A percentile compares a stretch with the other conserved stretches of the same genome.
Evolutionary conservation across 2,888 invertebrate genomes (phyloP).

Genomic region (Pandemis corylana): DNA sequence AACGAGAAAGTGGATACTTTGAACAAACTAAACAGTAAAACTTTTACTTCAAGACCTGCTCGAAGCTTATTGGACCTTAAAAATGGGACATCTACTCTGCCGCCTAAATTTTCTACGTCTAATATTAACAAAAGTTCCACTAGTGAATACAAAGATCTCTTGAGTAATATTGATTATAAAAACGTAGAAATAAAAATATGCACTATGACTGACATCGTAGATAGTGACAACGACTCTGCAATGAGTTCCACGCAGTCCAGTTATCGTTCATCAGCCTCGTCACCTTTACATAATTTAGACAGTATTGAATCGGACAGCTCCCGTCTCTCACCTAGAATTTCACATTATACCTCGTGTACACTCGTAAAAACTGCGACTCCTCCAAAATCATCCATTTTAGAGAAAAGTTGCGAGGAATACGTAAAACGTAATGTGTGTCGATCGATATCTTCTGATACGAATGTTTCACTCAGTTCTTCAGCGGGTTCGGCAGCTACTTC

Average conservation of each 20-base stretch:
- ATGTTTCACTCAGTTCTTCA: constrained; percentile 88
- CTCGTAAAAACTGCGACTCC: constrained; percentile 76
- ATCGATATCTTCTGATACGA: constrained; percentile 90
- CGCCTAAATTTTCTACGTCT: constrained; percentile 52
- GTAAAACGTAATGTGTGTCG: constrained; percentile 86
- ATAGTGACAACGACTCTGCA: constrained; percentile 95
- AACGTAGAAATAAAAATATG: constrained; percentile 79
- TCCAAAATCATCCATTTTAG: constrained; percentile 61
- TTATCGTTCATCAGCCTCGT: constrained; percentile 90
- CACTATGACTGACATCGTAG: constrained; percentile 83
- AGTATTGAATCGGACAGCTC: constrained; percentile 84
- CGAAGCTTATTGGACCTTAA: constrained; percentile 63
- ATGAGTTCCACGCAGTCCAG: constrained; percentile 94
- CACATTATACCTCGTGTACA: constrained; percentile 72
- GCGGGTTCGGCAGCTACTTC: constrained; percentile 90
- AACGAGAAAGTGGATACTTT: constrained; percentile 64
- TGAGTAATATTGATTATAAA: constrained; percentile 71
- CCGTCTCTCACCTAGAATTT: constrained; percentile 78
- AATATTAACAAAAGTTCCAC: constrained; percentile 55
- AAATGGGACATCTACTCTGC: constrained; percentile 53
- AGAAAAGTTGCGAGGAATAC: constrained; percentile 73
- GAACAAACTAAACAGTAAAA: constrained; percentile 61
- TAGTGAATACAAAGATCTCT: constrained; percentile 65
- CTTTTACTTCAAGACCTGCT: constrained; percentile 57
- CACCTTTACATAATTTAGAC: constrained; percentile 89